These are phyloP conservation scores for Drosophila mojavensis DNA, from an alignment of 1,140 invertebrate species.

Conservation along the genomic window DNA sequence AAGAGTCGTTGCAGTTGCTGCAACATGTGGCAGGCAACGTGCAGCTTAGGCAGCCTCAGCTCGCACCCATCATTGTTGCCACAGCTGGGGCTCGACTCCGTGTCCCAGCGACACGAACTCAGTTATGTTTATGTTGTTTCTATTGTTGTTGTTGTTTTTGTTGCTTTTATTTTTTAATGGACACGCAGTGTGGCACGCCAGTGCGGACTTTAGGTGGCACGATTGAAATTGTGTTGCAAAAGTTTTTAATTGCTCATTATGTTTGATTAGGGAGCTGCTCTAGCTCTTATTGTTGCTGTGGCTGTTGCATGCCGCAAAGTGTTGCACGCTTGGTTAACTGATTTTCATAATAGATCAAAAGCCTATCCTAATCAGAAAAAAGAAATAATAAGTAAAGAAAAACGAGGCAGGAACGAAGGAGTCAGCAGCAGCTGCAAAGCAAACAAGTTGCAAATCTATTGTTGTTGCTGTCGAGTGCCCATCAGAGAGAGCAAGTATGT, in stretches of 20 bases:
- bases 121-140: constrained; percentile 1
- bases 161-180: constrained; percentile 14
- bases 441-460: constrained; percentile 74
- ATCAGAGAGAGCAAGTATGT: constrained; percentile 22
- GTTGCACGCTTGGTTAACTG: constrained; percentile 51
- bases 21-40: constrained; percentile 49
- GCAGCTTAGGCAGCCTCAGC: constrained; percentile 21
- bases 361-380: constrained; percentile 64
- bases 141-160: background rate
- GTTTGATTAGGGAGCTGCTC: constrained; percentile 60
- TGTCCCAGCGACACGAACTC: constrained; percentile 28
- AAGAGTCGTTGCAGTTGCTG: constrained; percentile 20
- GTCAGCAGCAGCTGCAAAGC: constrained; percentile 28
- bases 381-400: background rate
- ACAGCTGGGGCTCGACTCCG: background rate
- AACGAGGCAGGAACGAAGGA: background rate
- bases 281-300: constrained; percentile 5
- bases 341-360: constrained; percentile 73
- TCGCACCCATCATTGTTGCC: constrained; percentile 40
- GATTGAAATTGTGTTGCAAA: constrained; percentile 48
- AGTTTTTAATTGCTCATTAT: constrained; percentile 78
- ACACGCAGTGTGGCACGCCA: constrained; percentile 11
- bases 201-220: constrained; percentile 5
- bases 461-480: constrained; percentile 16
- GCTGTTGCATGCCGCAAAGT: constrained; percentile 50